Base-by-base conservation (phyloP, 2,113 vertebrate genomes). In the Spea multiplicata region DNA sequence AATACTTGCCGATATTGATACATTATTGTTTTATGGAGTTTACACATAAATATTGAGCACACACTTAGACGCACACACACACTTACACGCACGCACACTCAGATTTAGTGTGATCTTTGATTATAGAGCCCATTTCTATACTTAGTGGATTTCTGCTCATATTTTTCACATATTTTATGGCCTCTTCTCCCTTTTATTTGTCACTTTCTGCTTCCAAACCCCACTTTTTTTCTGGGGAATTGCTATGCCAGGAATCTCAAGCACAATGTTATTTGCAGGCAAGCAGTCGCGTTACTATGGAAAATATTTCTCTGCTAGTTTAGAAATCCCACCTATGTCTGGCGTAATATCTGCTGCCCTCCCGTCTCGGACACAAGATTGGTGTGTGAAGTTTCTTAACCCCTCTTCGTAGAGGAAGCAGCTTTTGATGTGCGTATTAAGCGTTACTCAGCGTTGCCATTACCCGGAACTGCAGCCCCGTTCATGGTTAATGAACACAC, bases 211-310 rank as follows among this genome's bases (percentile, higher is more conserved):
- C 74, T 67, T 48, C 62, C 45, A 14, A 4, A 64, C 55, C 65
- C 6, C 7, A n/a, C 45, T 16, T 46, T 44, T 74, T 16, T 74
- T 47, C 30, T 30, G 64, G 12, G 12, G 45, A 70, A 49, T 17
- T 64, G 64, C 74, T 70, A 70, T 77, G 75, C 66, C 75, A 77
- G n/a, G 77, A 79, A 79, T 79, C 69, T 79, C 44, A 44, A 73
- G 69, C 46, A 70, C 46, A 62, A 66, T 72, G 48, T 79, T 73
- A 72, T 73, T 66, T 62, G 14, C 67, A 49, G 45, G 14, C 73
- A 13, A 57, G 52, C 65, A 52, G 75, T 52, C 52, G 47, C 44
- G 72, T 70, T 75, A 17, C 65, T 66, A 71, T 65, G 69, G 73
- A 67, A 76, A 70, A 73, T 79, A 73, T 79, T 79, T 73, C 59